Conservation (phyloP, 2,888 invertebrate genomes). For the Troilus luridus region DNA sequence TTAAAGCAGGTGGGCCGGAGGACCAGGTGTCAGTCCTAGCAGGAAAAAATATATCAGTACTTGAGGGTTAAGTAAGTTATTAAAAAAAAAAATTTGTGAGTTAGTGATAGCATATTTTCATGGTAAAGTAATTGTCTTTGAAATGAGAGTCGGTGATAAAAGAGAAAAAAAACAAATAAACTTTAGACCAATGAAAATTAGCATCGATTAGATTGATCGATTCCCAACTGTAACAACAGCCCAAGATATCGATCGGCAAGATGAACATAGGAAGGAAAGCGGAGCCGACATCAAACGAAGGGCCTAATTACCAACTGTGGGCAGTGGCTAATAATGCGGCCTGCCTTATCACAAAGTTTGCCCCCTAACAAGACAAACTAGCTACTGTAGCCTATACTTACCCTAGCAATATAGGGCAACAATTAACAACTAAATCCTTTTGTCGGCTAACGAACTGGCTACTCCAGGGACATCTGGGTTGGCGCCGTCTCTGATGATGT, state of each 20-base stretch:
- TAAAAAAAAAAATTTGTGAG: no score
- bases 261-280: slow-evolving; percentile 27
- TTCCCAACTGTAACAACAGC: not conserved
- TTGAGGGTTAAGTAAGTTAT: no score
- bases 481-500: not conserved
- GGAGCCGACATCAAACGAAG: slow-evolving; percentile 38
- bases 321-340: slow-evolving; percentile 33
- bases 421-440: slow-evolving; percentile 38
- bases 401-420: slow-evolving; percentile 30
- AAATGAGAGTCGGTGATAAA: no score
- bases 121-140: no score
- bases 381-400: slow-evolving; percentile 24
- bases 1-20: no score
- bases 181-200: no score
- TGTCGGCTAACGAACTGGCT: slow-evolving; percentile 9
- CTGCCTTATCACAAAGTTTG: slow-evolving; percentile 35
- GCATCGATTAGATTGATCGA: not conserved
- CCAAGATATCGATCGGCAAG: not conserved
- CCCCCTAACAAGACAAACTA: slow-evolving; percentile 49
- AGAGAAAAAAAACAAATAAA: no score
- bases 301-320: not conserved
- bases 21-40: no score
- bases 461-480: not conserved
- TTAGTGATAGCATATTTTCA: no score
- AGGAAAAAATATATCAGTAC: no score